phyloP scores from a whole-genome alignment of 2,797 vertebrate genomes.

The Oophaga sylvatica region DNA sequence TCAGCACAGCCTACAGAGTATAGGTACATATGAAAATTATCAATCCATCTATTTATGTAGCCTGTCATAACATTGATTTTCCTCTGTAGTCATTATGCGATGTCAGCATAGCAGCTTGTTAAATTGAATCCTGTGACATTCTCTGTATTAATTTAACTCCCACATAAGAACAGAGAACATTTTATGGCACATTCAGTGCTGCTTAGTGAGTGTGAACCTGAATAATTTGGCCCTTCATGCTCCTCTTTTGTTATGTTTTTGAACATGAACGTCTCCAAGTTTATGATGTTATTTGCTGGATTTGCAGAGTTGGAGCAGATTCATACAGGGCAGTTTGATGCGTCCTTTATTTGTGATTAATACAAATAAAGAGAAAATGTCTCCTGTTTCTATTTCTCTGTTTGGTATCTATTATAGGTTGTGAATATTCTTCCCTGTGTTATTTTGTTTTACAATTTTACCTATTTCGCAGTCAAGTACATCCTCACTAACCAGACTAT shows the following conservation, averaged over 20 bases:
- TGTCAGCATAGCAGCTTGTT: conserved; percentile 50
- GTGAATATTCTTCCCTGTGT: too few species aligned
- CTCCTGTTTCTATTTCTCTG: too few species aligned
- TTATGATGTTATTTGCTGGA: neutral
- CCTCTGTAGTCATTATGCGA: conserved; percentile 44
- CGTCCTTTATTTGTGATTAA: neutral
- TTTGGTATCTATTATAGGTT: too few species aligned
- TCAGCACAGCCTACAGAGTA: conserved; percentile 20
- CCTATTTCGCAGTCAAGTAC: too few species aligned
- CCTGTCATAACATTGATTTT: conserved; percentile 56
- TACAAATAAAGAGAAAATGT: too few species aligned
- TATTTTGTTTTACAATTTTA: too few species aligned
- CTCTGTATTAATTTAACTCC: conserved; percentile 49
- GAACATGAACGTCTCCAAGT: neutral
- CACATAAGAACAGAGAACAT: conserved; percentile 45
- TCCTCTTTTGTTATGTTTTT: neutral
- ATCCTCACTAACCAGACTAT: too few species aligned
- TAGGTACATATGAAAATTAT: conserved; percentile 37
- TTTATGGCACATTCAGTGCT: conserved; percentile 29
- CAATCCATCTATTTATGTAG: conserved; percentile 48
- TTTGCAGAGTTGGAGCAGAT: neutral
- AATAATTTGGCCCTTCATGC: neutral
- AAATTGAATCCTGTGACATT: conserved; percentile 40
- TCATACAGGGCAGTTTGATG: neutral
- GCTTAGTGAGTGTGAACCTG: neutral